Evolutionary conservation across 1,140 invertebrate genomes (phyloP).

Genomic region (Zaprionus kolodkinae): DNA sequence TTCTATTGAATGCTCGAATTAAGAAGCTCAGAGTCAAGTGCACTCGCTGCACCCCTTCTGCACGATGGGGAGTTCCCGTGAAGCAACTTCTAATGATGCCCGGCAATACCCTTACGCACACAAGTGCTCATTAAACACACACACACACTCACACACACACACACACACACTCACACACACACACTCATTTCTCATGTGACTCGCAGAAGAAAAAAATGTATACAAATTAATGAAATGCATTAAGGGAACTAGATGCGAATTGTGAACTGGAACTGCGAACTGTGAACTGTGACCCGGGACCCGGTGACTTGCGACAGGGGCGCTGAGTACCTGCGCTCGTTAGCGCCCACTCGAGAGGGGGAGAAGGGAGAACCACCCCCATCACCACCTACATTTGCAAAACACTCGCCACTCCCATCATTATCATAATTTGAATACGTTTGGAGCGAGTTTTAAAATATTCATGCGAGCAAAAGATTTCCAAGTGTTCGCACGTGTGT

Average conservation of each 20-base stretch:
- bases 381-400: constrained; percentile 25
- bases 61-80: constrained; percentile 14
- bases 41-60: constrained; percentile 27
- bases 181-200: constrained; percentile 20
- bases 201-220: constrained; percentile 50
- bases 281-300: constrained; percentile 42
- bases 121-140: constrained; percentile 68
- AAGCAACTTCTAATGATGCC: constrained; percentile 71
- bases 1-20: constrained; percentile 19
- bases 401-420: constrained; percentile 64
- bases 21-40: constrained; percentile 45
- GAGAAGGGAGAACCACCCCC: neutral
- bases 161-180: constrained; percentile 21
- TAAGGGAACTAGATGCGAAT: constrained; percentile 50
- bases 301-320: constrained; percentile 52
- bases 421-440: constrained; percentile 79
- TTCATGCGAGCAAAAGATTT: constrained; percentile 69
- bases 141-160: constrained; percentile 21
- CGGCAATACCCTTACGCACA: constrained; percentile 13
- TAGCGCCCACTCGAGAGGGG: constrained; percentile 41
- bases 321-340: constrained; percentile 66
- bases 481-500: constrained; percentile 73
- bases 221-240: constrained; percentile 78
- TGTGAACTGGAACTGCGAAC: constrained; percentile 20
- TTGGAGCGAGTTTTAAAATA: constrained; percentile 71